These are phyloP conservation scores for Goniozus legneri DNA, from an alignment of 1,140 invertebrate species.

Conservation along the genomic window DNA sequence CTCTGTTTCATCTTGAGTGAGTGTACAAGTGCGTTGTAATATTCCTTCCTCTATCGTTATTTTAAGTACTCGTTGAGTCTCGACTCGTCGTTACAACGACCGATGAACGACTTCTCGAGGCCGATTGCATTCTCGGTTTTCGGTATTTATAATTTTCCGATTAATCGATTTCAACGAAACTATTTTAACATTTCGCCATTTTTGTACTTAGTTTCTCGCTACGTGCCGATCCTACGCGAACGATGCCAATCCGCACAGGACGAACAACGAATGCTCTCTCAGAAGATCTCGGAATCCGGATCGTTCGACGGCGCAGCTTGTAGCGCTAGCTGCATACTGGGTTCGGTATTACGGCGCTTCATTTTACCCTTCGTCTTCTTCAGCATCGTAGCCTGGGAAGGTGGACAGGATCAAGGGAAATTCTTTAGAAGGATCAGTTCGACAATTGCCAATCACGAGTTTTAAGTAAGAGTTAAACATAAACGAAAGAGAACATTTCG, in stretches of 20 bases:
- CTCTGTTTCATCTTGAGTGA: constrained; percentile 16
- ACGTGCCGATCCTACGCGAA: background rate
- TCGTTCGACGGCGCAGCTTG: constrained; percentile 53
- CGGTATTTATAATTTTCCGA: constrained; percentile 11
- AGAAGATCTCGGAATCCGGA: constrained; percentile 36
- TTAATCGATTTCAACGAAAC: constrained; percentile 10
- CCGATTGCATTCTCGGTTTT: constrained; percentile 18
- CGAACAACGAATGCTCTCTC: constrained; percentile 14
- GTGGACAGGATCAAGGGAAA: constrained; percentile 52
- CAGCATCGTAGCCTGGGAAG: constrained; percentile 78
- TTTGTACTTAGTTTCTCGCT: background rate
- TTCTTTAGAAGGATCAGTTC: no score
- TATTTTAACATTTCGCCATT: background rate
- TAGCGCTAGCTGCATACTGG: constrained; percentile 69
- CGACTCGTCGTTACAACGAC: constrained; percentile 19
- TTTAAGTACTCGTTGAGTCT: no score
- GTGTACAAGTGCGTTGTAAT: constrained; percentile 19
- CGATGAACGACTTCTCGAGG: constrained; percentile 20
- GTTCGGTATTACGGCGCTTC: constrained; percentile 89
- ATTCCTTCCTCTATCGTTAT: constrained; percentile 29
- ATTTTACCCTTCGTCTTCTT: constrained; percentile 93
- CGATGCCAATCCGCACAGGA: background rate
- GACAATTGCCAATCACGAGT: no score
- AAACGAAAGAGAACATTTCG: no score
- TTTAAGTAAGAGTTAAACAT: no score